Evolutionary conservation across 2,113 vertebrate species (phyloP).

Genomic region (Indri indri): DNA sequence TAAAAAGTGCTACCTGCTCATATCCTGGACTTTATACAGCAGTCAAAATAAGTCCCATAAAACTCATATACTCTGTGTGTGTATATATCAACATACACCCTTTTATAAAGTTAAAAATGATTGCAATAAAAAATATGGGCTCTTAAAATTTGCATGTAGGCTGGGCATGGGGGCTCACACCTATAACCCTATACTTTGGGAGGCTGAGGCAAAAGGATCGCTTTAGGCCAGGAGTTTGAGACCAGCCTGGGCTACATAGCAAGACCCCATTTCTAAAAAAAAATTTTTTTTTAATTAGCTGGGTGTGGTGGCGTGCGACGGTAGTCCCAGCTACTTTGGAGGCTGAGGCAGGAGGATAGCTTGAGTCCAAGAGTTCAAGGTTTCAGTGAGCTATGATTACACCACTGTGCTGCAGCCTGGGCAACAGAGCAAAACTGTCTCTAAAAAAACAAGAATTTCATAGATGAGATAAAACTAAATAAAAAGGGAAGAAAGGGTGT

Average conservation of each 20-base stretch:
- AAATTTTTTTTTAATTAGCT: not conserved
- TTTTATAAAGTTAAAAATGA: not conserved
- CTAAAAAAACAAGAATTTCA: not conserved
- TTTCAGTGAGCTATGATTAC: not conserved
- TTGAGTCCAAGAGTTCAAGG: not conserved
- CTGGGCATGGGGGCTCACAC: not conserved
- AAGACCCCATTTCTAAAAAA: not conserved
- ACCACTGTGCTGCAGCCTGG: not conserved
- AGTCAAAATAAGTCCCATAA: not conserved
- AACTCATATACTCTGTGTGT: not conserved
- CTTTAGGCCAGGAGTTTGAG: not conserved
- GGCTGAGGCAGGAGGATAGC: not conserved
- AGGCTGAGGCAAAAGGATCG: not conserved
- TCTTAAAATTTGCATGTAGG: not conserved
- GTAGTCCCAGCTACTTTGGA: not conserved
- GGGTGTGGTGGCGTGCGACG: rapidly evolving
- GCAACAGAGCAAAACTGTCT: not conserved
- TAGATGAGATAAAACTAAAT: not conserved
- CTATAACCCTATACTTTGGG: not conserved
- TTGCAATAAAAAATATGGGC: not conserved
- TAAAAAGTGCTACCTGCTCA: not conserved
- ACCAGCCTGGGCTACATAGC: not conserved
- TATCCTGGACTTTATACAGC: not conserved
- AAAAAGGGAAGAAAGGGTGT: not conserved
- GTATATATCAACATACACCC: not conserved